Evolutionary conservation across 1,140 invertebrate species (phyloP).

Genomic region (Ceratosolen fusciceps): DNA sequence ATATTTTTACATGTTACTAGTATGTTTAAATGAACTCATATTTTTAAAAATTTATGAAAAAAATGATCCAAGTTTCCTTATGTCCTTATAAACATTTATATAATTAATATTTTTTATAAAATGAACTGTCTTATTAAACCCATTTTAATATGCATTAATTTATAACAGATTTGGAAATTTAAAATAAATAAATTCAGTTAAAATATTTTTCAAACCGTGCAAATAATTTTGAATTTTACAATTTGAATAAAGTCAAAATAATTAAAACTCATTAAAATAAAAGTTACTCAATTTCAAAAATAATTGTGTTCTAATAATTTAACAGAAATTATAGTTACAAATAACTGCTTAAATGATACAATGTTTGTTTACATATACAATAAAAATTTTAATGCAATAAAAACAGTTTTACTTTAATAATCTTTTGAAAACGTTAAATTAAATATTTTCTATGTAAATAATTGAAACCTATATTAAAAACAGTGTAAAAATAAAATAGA

Average conservation of each 20-base stretch:
- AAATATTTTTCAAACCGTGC: neutral
- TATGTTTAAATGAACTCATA: neutral
- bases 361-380: no score
- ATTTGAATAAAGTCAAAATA: conserved; percentile 8
- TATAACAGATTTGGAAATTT: neutral
- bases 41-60: neutral
- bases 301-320: conserved; percentile 16
- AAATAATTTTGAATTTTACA: neutral
- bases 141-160: no score
- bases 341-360: neutral
- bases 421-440: no score
- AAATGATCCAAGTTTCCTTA: no score
- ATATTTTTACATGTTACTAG: neutral
- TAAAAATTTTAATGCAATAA: no score
- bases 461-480: no score
- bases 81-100: no score
- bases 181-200: conserved; percentile 11
- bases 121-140: no score
- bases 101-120: no score
- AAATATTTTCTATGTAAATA: no score
- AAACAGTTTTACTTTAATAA: no score
- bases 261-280: conserved; percentile 20
- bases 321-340: neutral
- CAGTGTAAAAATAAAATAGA: neutral
- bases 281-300: no score